Evolutionary conservation across 2,113 vertebrate species (phyloP).

Genomic region (Conger conger): DNA sequence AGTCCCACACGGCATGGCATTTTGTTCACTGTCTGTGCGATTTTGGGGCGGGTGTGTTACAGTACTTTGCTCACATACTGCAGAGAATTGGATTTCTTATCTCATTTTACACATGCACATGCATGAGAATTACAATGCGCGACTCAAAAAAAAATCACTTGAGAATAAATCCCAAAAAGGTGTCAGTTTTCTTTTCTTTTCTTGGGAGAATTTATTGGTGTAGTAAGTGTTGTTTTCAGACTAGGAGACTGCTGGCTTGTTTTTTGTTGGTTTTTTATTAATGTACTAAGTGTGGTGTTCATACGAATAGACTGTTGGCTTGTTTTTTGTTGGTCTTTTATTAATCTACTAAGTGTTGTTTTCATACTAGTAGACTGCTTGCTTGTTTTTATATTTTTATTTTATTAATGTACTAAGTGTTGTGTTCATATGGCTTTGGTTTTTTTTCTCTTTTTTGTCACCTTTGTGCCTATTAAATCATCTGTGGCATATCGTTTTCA

Average conservation of each 20-base stretch:
- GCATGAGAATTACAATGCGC: neutral
- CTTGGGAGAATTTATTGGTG: neutral
- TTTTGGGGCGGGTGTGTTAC: neutral
- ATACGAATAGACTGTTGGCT: no score
- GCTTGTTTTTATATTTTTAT: no score
- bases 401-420: neutral
- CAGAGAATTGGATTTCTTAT: neutral
- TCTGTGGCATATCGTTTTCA: neutral
- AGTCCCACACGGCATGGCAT: neutral
- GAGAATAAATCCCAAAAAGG: neutral
- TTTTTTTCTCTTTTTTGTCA: neutral
- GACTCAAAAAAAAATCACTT: neutral
- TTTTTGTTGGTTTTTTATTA: neutral
- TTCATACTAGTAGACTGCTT: no score
- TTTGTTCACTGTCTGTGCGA: neutral
- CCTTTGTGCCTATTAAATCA: neutral
- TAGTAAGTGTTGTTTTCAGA: neutral
- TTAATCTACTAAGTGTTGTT: no score
- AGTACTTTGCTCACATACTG: neutral
- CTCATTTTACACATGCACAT: neutral
- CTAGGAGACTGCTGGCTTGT: no score
- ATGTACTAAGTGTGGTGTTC: neutral
- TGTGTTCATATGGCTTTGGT: neutral
- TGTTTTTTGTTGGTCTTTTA: neutral
- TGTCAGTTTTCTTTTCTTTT: neutral